Evolutionary conservation across 2,888 invertebrate species (phyloP), one percentile per base, ranked within the genome.

Genomic region (Macrophya alboannulata): DNA sequence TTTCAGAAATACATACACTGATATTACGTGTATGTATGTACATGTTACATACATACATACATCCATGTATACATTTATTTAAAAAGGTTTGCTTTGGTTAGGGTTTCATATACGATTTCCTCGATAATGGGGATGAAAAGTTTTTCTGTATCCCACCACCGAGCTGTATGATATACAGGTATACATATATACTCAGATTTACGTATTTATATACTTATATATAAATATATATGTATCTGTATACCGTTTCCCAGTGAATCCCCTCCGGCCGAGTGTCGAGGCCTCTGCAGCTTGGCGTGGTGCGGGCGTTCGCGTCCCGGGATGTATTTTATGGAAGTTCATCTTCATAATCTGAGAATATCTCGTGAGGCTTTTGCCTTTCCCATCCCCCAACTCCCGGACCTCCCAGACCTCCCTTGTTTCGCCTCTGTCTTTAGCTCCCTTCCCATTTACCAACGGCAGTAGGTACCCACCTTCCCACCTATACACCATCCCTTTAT

Each of bases 301-400:
- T 48, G 48, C 15, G 15, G 5, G 45, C 15, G 55, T n/a, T 55
- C 55, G n/a, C 55, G 55, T 45, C 21, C 15, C 48, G 85, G 86
- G 87, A 87, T 88, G 84, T 83, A 89, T 90, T 91, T 90, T 90
- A 91, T 90, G 89, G 91, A 92, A 92, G 88, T 91, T 91, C 90
- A 91, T 89, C 89, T 88, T 89, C 89, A 89, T 91, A 90, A 92
- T 89, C 90, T 90, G 88, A 81, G 85, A 86, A 87, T 87, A 89
- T 88, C 89, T 88, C 82, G 85, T 62, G 21, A 59, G 81, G 81
- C 59, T 81, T 81, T 81, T 37, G 81, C 81, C 51, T 62, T 62
- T 62, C 43, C 40, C 51, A n/a, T 37, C 43, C 71, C 43, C 10
- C 45, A 51, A 4, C 65, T n/a, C 21, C 37, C 8, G 5, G 17